Conservation (phyloP, 2,797 vertebrate species). For the Sternarchorhynchus goeldii region DNA sequence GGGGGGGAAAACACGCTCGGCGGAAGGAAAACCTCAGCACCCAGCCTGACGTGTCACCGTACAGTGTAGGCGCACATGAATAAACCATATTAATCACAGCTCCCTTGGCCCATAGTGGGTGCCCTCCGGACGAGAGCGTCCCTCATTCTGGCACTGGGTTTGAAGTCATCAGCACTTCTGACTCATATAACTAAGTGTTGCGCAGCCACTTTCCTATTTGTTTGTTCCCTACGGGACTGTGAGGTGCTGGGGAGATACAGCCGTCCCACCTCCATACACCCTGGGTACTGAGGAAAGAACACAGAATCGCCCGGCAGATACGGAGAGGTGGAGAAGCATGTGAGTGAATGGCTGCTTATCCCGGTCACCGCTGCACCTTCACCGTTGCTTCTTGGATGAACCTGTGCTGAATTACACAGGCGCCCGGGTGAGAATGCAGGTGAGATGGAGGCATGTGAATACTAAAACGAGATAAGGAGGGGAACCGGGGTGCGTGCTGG, state of each 20-base stretch:
- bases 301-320: too few species aligned
- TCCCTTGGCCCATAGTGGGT: conserved; percentile 26
- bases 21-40: conserved; percentile 12
- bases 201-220: conserved; percentile 9
- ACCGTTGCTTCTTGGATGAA: neutral
- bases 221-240: neutral
- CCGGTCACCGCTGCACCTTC: neutral
- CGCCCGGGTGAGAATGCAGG: conserved; percentile 12
- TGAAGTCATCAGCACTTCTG: conserved; percentile 37
- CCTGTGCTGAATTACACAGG: neutral
- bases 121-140: conserved; percentile 24
- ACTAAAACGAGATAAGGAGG: conserved; percentile 29
- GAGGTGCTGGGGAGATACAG: neutral
- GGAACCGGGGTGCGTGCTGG: neutral
- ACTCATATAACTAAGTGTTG: neutral
- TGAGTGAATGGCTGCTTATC: neutral
- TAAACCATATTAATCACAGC: conserved; percentile 49
- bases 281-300: neutral
- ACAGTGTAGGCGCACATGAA: conserved; percentile 29
- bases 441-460: conserved; percentile 30
- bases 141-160: conserved; percentile 1
- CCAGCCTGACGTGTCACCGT: conserved; percentile 17
- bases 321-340: neutral
- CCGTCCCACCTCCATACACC: too few species aligned
- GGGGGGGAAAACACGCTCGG: neutral